Percentiles rank a stretch among this genome's conserved stretches.
Evolutionary conservation across 2,888 invertebrate species (phyloP).

Genomic region (Rhingia campestris): DNA sequence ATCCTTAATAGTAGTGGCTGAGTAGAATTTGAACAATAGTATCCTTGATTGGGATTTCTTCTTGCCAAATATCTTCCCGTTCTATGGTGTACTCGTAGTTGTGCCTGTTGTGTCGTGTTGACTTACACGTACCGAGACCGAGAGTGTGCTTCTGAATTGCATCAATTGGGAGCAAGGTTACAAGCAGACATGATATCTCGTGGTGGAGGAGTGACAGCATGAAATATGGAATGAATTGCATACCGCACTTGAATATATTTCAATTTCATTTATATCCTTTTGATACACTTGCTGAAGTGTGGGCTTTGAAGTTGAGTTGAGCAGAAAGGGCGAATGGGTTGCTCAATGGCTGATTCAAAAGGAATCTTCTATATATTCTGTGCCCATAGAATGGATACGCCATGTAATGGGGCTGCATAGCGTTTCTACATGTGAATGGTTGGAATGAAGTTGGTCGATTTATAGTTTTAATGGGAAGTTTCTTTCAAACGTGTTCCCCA

Average conservation of each 20-base stretch:
- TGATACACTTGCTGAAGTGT: constrained; percentile 59
- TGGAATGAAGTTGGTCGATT: constrained; percentile 24
- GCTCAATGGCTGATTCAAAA: constrained; percentile 45
- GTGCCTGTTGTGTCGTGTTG: constrained; percentile 38
- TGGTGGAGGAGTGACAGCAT: constrained; percentile 57
- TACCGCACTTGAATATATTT: constrained; percentile 69
- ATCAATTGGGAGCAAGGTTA: constrained; percentile 66
- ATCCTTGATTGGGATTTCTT: constrained; percentile 67
- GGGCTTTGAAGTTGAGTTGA: constrained; percentile 54
- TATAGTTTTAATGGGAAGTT: constrained; percentile 22
- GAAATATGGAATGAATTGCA: constrained; percentile 68
- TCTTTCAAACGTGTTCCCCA: not conserved
- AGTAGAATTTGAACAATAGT: constrained; percentile 64
- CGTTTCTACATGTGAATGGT: not conserved
- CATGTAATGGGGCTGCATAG: not conserved
- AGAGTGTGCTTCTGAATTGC: constrained; percentile 50
- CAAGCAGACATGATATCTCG: constrained; percentile 52
- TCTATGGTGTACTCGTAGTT: constrained; percentile 6
- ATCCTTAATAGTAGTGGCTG: constrained; percentile 63
- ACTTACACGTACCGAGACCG: constrained; percentile 31
- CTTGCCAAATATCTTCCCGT: constrained; percentile 52
- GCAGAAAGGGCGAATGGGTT: constrained; percentile 28
- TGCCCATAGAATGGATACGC: not conserved
- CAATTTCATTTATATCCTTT: constrained; percentile 70
- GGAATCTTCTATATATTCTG: constrained; percentile 6